Percentiles rank a stretch among this genome's conserved stretches.
Conservation (phyloP, 2,113 vertebrate species). For the Clarias macrocephalus region DNA sequence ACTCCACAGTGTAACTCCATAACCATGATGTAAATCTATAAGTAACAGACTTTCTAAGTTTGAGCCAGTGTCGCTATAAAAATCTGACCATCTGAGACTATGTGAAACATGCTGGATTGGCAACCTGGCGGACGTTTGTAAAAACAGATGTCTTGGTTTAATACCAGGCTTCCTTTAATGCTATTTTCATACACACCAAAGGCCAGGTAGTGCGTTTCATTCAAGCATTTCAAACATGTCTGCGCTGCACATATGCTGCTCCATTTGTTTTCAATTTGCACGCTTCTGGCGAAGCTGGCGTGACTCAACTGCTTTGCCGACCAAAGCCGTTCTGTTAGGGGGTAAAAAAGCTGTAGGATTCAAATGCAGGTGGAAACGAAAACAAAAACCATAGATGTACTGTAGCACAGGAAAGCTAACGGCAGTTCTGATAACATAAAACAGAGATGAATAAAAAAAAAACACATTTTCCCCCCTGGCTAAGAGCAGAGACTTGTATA, state of each 20-base stretch:
- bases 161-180: constrained; percentile 29
- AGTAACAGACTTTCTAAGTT: constrained; percentile 35
- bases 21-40: background rate
- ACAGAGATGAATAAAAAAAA: background rate
- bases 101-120: constrained; percentile 27
- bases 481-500: background rate
- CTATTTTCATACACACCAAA: constrained; percentile 37
- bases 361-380: background rate
- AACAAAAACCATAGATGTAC: background rate
- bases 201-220: constrained; percentile 40
- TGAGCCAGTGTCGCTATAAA: background rate
- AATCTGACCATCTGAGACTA: constrained; percentile 34
- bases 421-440: too few relatives aligned
- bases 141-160: constrained; percentile 47
- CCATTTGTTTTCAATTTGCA: constrained; percentile 50
- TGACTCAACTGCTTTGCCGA: background rate
- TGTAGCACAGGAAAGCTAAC: background rate
- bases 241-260: constrained; percentile 43
- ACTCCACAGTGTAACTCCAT: background rate
- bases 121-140: constrained; percentile 48
- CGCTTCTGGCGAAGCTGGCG: constrained; percentile 16
- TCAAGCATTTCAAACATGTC: constrained; percentile 28
- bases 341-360: constrained; percentile 1
- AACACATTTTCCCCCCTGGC: background rate
- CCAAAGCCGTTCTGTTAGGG: background rate